These are phyloP conservation scores for Zaprionus camerounensis DNA, from an alignment of 1,140 invertebrate genomes.

Conservation along the genomic window DNA sequence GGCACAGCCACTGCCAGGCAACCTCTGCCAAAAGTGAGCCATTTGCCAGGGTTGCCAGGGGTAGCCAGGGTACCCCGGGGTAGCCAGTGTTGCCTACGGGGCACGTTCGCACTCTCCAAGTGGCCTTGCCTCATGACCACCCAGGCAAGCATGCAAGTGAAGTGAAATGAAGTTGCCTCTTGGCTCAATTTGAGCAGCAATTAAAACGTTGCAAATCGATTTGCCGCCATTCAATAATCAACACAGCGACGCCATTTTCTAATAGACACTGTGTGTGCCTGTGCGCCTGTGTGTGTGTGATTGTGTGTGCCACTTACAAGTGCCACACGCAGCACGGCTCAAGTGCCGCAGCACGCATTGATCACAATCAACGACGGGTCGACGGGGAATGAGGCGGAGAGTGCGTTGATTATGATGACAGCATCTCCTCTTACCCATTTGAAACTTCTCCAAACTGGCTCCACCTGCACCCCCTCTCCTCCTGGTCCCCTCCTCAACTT, in stretches of 20 bases:
- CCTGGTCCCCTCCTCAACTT: neutral
- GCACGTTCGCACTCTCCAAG: constrained; percentile 70
- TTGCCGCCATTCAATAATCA: constrained; percentile 60
- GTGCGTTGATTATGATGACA: constrained; percentile 45
- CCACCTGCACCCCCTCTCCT: neutral
- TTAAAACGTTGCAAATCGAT: constrained; percentile 83
- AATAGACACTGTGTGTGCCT: constrained; percentile 22
- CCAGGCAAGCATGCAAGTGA: constrained; percentile 23
- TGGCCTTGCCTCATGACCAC: constrained; percentile 55
- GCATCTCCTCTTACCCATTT: constrained; percentile 22
- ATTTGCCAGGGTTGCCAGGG: constrained; percentile 50
- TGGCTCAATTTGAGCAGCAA: constrained; percentile 58
- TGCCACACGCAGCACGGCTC: constrained; percentile 41
- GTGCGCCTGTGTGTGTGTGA: neutral
- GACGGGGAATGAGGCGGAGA: constrained; percentile 4
- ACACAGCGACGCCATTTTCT: constrained; percentile 45
- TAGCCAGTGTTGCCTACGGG: constrained; percentile 10
- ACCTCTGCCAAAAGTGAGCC: constrained; percentile 80
- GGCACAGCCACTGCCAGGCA: constrained; percentile 34
- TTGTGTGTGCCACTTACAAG: constrained; percentile 38
- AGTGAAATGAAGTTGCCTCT: constrained; percentile 57
- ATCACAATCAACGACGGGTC: constrained; percentile 28
- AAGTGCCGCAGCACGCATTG: constrained; percentile 39
- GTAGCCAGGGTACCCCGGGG: constrained; percentile 36
- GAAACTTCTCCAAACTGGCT: constrained; percentile 1